A percentile compares a stretch with the other conserved stretches of the same genome.
Conservation (phyloP, 2,888 invertebrate genomes). For the Cremastinae sp. region DNA sequence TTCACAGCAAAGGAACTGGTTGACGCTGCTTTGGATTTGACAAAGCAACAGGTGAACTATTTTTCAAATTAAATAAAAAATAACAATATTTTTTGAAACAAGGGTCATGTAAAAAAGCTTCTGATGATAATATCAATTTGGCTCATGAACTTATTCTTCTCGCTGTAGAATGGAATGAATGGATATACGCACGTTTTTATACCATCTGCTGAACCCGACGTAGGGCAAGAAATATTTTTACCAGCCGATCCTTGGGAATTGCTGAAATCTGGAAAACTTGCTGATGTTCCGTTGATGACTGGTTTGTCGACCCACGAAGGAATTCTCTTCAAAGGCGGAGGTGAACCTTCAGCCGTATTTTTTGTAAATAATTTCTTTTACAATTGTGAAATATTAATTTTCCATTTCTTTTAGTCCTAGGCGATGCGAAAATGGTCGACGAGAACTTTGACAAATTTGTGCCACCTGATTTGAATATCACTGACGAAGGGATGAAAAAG, state of each 20-base stretch:
- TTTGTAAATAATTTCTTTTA: too few relatives aligned
- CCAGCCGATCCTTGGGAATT: conserved; percentile 73
- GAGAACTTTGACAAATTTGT: conserved; percentile 73
- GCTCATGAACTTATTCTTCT: not conserved
- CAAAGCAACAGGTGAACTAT: conserved; percentile 63
- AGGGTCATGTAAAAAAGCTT: too few relatives aligned
- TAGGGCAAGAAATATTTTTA: conserved; percentile 74
- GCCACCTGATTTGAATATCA: conserved; percentile 73
- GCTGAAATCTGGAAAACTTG: conserved; percentile 71
- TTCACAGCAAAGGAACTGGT: conserved; percentile 69
- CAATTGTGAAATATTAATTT: too few relatives aligned
- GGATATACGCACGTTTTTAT: conserved; percentile 69
- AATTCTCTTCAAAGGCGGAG: conserved; percentile 60
- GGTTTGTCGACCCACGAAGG: conserved; percentile 71
- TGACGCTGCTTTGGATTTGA: conserved; percentile 64
- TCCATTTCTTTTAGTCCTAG: conserved; percentile 32
- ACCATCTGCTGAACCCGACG: conserved; percentile 71
- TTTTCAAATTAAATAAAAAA: not conserved
- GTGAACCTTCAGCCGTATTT: conserved; percentile 60
- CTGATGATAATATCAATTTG: not conserved
- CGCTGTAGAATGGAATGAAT: conserved; percentile 67
- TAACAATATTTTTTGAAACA: not conserved
- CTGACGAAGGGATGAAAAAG: conserved; percentile 65
- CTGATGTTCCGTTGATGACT: conserved; percentile 73
- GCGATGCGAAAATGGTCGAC: conserved; percentile 68